Evolutionary conservation across 2,888 invertebrate genomes (phyloP).

Genomic region (Ophraella communa): DNA sequence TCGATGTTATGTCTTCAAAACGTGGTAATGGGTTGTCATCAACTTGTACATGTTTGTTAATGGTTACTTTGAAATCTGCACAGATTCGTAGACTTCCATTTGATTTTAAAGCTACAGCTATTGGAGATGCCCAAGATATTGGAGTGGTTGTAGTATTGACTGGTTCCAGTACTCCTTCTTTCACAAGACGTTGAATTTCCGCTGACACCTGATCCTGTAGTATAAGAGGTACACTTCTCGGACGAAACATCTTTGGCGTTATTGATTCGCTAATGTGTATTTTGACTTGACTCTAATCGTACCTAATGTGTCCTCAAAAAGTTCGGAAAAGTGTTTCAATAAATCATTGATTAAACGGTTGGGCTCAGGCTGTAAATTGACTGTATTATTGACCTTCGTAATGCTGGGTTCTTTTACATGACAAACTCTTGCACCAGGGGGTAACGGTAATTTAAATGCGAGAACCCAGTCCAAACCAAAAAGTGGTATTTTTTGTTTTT

Average conservation of each 20-base stretch:
- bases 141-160: background rate
- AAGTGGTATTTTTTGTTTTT: slow-evolving; percentile 26
- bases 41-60: slow-evolving; percentile 17
- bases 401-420: background rate
- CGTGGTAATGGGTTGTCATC: slow-evolving; percentile 32
- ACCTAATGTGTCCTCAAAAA: background rate
- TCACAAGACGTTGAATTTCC: background rate
- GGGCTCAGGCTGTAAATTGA: no score
- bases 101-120: no score
- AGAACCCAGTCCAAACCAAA: slow-evolving; percentile 22
- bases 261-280: background rate
- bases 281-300: no score
- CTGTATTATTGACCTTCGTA: no score
- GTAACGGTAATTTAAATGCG: slow-evolving; percentile 24
- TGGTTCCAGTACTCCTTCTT: background rate
- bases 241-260: no score
- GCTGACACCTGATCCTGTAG: slow-evolving; percentile 7
- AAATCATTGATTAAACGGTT: no score
- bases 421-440: slow-evolving; percentile 22
- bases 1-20: slow-evolving; percentile 28
- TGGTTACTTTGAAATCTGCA: slow-evolving; percentile 20
- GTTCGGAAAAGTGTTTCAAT: background rate
- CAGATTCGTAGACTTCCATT: background rate
- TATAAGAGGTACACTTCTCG: no score
- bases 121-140: slow-evolving; percentile 14